Base-by-base conservation (phyloP, 2,888 invertebrate species). In the Lucinisca nassula region DNA sequence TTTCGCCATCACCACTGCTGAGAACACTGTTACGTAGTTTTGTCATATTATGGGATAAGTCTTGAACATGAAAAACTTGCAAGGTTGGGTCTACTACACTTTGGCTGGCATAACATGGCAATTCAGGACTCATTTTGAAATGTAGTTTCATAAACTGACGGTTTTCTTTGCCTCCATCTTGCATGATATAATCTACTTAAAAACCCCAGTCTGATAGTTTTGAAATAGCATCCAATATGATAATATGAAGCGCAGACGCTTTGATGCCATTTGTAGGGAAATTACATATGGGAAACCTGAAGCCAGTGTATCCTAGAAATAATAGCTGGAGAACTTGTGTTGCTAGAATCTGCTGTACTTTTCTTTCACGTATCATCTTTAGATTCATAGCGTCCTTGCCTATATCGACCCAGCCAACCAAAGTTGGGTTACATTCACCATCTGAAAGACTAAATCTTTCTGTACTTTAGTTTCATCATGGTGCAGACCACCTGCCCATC, bases 291-390 rank as follows among this genome's bases (percentile, higher is more conserved):
- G 86, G 89, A 79, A 89, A 89, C 24, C 86, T 35, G 40, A 89
- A 86, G 70, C 89, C 89, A 35, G 89, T 89, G 27, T 79, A 84
- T 14, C 89, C 89, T 17, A 84, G 38, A 82, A 89, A 89, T 17
- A 79, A 55, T 3, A 89, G 0, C 37, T 89, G 86, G 4, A 87
- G 30, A n/a, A 87, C 89, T 32, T 89, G 73, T 37, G 55, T 51
- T 14, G 86, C 86, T 40, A 84, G 37, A 51, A 10, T 35, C 58
- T 14, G 82, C 37, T 70, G 35, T 32, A 86, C 77, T 61, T 76
- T 45, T 30, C 74, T 27, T 17, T 81, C 74, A 24, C 51, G 75
- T 17, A 87, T 30, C 21, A 84, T 61, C 35, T 72, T 72, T 2
- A 87, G n/a, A 14, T 82, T 67, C 24, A 58, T 8, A n/a, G 77